Evolutionary conservation across 2,113 vertebrate species (phyloP).

Genomic region (Aplodontia rufa): DNA sequence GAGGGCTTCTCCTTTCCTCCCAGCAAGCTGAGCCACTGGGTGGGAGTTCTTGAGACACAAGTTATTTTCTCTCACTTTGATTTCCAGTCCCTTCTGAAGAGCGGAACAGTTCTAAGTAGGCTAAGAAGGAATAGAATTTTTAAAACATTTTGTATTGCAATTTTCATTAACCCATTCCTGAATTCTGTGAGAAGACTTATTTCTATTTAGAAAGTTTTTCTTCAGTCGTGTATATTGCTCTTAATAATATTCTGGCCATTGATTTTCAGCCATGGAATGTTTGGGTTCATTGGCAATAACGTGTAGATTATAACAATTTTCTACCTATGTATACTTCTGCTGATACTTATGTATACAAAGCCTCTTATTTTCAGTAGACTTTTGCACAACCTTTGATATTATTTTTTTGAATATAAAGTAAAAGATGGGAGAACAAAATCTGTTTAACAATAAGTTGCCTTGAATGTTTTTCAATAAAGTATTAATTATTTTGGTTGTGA

Average conservation of each 20-base stretch:
- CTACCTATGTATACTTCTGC: neutral
- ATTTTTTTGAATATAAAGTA: neutral
- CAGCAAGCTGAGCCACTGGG: neutral
- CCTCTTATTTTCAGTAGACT: neutral
- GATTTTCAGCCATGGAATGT: neutral
- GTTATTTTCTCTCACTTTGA: neutral
- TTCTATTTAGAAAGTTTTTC: neutral
- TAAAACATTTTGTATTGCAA: neutral
- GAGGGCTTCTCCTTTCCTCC: neutral
- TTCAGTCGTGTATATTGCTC: neutral
- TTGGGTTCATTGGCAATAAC: neutral
- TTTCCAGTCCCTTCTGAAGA: neutral
- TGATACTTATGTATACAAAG: neutral
- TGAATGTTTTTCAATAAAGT: neutral
- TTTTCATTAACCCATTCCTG: neutral
- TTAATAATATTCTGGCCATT: neutral
- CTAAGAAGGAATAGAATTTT: neutral
- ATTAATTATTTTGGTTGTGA: neutral
- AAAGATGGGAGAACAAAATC: neutral
- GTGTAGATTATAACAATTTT: neutral
- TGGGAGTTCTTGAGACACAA: neutral
- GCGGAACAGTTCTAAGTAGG: neutral
- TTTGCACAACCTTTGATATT: neutral
- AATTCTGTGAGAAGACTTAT: neutral
- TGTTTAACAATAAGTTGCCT: neutral